Base-by-base conservation (phyloP, 2,888 invertebrate species). In the Standfussiana lucernea region DNA sequence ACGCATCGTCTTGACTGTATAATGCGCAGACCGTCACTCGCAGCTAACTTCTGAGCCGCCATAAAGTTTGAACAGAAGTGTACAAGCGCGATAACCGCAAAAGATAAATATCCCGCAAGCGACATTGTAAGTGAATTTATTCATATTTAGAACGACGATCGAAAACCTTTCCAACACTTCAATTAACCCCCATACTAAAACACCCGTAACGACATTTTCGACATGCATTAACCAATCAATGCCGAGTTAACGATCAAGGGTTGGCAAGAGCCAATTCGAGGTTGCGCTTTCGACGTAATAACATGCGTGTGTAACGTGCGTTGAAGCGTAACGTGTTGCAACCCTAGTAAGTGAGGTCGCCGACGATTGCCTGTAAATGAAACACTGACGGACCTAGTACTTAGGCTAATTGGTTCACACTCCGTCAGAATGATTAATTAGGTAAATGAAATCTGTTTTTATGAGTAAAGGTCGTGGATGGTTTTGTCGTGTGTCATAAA, bases 231-330 rank as follows among this genome's bases (percentile, higher is more conserved):
- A 73, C 79, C 77, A 86, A 84, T 86, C 79, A 86, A 53, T 32
- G 28, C 24, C 69, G 70, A 75, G 71, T 87, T 77, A 82, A 80
- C 84, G 86, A 86, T 83, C 87, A 88, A 91, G 90, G 91, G 90
- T 89, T 91, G 88, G 81, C 90, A 87, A 86, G 87, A 87, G 81
- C 87, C 90, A 91, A 88, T 79, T 88, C 89, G 89, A 90, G 91
- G 91, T 89, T 91, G 83, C 89, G 91, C 95, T 95, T 95, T 96
- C 95, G 84, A 92, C 84, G 84, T 92, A 94, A 92, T 91, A 85
- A 87, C 79, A 86, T 89, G 88, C 85, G 89, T 86, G 82, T 89
- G 89, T 89, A 87, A 88, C 70, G 87, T 83, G 74, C 84, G 84
- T 79, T 92, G 89, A 88, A 90, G 92, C 94, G 94, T 90, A 87